These are phyloP conservation scores for Turritopsis rubra DNA, from an alignment of 30 jellyfish, hydroid and myxozoan genomes.

Conservation along the genomic window DNA sequence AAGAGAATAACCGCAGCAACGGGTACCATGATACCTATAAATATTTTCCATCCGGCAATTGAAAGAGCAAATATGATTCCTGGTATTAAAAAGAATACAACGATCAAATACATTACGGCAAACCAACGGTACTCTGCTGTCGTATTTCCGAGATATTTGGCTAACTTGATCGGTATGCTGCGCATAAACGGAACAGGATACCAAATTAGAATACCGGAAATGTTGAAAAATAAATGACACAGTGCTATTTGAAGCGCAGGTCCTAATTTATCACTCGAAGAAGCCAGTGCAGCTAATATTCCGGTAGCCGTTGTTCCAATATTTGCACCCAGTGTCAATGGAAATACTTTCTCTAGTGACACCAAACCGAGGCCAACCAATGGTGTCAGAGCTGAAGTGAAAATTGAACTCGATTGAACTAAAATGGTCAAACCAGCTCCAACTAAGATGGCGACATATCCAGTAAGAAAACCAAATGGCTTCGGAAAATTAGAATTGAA, in stretches of 20 bases:
- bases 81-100: constrained; percentile 59
- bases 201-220: constrained; percentile 74
- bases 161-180: constrained; percentile 60
- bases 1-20: constrained; percentile 26
- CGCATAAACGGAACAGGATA: constrained; percentile 76
- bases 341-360: constrained; percentile 65
- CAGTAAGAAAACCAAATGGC: constrained; percentile 85
- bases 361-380: constrained; percentile 84
- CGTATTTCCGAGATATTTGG: constrained; percentile 67
- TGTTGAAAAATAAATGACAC: constrained; percentile 87
- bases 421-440: constrained; percentile 85
- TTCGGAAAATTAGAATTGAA: constrained; percentile 78
- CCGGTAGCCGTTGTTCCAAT: constrained; percentile 92
- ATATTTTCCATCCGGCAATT: constrained; percentile 53
- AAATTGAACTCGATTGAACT: constrained; percentile 86
- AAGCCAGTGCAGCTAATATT: constrained; percentile 82
- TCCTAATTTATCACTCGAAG: constrained; percentile 45
- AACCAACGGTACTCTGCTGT: constrained; percentile 88
- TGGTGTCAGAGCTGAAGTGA: constrained; percentile 88
- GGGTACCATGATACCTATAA: constrained; percentile 50
- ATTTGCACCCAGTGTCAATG: constrained; percentile 85
- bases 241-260: constrained; percentile 78
- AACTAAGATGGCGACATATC: constrained; percentile 67
- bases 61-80: constrained; percentile 63
- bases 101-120: constrained; percentile 45